Conservation (phyloP, 92 coral and sea anemone species). For the Epizoanthus ramosus region DNA sequence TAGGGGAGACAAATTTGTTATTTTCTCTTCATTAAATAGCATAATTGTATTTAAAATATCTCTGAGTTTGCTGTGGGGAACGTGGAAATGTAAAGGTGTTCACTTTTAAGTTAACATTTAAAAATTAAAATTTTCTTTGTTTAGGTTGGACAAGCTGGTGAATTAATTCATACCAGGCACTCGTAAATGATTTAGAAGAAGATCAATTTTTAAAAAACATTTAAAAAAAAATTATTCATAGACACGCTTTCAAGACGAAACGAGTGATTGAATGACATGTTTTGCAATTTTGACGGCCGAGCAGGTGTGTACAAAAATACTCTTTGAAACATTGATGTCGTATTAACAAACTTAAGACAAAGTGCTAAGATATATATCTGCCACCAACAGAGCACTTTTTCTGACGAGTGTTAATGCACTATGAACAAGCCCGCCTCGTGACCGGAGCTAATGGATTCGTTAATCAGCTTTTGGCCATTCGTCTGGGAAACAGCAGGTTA, state of each 20-base stretch:
- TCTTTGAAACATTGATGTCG: background rate
- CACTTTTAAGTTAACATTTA: background rate
- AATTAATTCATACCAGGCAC: background rate
- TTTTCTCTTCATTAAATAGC: background rate
- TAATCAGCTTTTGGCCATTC: background rate
- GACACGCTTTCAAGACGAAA: background rate
- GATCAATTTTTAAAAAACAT: background rate
- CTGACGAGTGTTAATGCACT: background rate
- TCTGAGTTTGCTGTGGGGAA: background rate
- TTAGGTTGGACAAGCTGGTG: background rate
- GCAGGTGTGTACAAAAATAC: background rate
- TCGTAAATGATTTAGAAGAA: background rate
- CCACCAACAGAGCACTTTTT: background rate
- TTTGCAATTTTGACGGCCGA: background rate
- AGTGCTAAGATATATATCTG: background rate
- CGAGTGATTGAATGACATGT: background rate
- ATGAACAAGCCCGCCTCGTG: background rate
- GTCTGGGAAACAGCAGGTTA: background rate
- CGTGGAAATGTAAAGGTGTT: conserved; percentile 3
- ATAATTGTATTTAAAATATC: background rate
- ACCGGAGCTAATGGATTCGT: background rate
- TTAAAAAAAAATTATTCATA: background rate
- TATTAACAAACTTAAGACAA: background rate
- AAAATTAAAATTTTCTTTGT: background rate
- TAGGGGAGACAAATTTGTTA: background rate